These are phyloP conservation scores for Ennomos erosarius DNA, from an alignment of 2,888 invertebrate species.

Conservation along the genomic window DNA sequence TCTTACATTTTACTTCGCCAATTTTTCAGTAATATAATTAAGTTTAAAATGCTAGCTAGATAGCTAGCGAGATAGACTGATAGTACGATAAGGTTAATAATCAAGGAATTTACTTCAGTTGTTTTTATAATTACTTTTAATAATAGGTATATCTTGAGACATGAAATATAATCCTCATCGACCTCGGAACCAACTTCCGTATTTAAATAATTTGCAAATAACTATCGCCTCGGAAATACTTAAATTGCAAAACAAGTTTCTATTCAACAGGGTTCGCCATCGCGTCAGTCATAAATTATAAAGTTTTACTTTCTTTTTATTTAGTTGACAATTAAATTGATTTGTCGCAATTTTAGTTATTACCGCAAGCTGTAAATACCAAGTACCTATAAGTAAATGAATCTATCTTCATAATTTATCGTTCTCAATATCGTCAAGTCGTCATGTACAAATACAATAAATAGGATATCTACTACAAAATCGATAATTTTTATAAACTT, in stretches of 20 bases:
- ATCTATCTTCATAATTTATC: too few species aligned
- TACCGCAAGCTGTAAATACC: too few species aligned
- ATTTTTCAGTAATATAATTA: too few species aligned
- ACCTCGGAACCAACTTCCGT: slow-evolving; percentile 30
- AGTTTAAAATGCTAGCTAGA: background rate
- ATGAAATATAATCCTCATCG: slow-evolving; percentile 8
- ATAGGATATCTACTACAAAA: too few species aligned
- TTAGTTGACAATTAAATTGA: slow-evolving; percentile 10
- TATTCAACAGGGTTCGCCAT: slow-evolving; percentile 19
- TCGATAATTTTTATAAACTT: background rate
- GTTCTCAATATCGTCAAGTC: too few species aligned
- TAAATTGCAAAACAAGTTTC: slow-evolving; percentile 26
- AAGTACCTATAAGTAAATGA: too few species aligned
- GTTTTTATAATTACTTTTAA: slow-evolving; percentile 3
- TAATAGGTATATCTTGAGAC: slow-evolving; percentile 8
- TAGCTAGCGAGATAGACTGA: too few species aligned
- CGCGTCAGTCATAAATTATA: slow-evolving; percentile 22
- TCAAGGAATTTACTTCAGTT: background rate
- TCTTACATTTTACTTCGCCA: too few species aligned
- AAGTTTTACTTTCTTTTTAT: slow-evolving; percentile 26
- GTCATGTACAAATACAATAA: too few species aligned
- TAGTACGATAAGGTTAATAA: too few species aligned
- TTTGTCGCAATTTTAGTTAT: background rate
- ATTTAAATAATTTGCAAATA: slow-evolving; percentile 23
- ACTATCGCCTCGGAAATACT: slow-evolving; percentile 16